Evolutionary conservation across 1,140 invertebrate genomes (phyloP).

Genomic region (Aphis gossypii): DNA sequence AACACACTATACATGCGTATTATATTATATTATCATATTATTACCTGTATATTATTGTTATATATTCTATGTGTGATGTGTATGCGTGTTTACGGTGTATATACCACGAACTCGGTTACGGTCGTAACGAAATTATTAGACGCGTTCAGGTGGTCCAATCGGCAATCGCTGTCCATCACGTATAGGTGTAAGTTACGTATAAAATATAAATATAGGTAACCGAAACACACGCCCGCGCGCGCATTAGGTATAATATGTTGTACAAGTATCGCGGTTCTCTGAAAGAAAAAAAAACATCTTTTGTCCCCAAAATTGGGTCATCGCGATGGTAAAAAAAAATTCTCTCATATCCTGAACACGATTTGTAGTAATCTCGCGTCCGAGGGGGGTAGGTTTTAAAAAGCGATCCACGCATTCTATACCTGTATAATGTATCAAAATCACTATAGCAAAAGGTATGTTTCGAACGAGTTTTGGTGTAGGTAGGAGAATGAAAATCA

Average conservation of each 20-base stretch:
- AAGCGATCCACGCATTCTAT: neutral
- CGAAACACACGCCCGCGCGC: neutral
- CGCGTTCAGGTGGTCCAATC: neutral
- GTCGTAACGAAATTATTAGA: slow-evolving; percentile 1
- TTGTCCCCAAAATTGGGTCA: neutral
- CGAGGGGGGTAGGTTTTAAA: neutral
- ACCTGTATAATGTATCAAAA: neutral
- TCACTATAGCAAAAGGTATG: neutral
- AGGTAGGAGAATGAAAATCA: neutral
- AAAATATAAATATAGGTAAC: neutral
- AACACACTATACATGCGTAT: neutral
- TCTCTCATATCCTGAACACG: neutral
- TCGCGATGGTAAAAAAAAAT: neutral
- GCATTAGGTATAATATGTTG: neutral
- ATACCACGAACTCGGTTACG: neutral
- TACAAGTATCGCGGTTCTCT: neutral
- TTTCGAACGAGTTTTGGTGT: neutral
- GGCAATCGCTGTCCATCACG: no score
- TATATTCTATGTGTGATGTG: neutral
- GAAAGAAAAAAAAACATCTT: neutral
- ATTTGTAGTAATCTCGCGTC: neutral
- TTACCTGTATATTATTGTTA: neutral
- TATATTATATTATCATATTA: neutral
- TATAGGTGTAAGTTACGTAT: neutral
- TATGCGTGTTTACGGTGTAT: neutral